Conservation (phyloP, 2,888 invertebrate species). For the Ochropacha duplaris region DNA sequence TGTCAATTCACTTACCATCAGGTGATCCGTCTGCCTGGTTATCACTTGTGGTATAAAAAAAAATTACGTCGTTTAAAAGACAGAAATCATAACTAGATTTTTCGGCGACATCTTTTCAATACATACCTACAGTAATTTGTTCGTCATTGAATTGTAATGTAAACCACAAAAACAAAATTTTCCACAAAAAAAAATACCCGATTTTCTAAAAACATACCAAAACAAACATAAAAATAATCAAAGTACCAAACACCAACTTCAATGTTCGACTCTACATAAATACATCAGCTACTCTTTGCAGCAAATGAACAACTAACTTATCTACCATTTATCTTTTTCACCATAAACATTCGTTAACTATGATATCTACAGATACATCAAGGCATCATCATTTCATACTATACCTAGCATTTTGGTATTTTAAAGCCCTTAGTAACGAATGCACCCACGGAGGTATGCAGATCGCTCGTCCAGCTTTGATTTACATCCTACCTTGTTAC, state of each 20-base stretch:
- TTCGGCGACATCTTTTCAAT: no score
- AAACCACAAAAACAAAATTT: no score
- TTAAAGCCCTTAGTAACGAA: constrained; percentile 43
- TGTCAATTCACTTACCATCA: no score
- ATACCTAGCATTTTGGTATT: constrained; percentile 18
- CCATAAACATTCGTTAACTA: constrained; percentile 1
- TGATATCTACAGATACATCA: constrained; percentile 11
- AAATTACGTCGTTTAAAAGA: no score
- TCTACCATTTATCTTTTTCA: background rate
- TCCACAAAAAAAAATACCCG: no score
- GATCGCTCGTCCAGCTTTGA: constrained; percentile 53
- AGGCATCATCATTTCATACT: constrained; percentile 22
- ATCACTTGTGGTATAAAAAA: no score
- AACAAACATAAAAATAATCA: background rate
- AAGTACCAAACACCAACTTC: background rate
- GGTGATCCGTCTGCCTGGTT: no score
- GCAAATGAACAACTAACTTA: background rate
- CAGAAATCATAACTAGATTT: no score
- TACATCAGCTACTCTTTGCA: background rate
- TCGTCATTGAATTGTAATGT: no score
- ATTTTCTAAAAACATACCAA: background rate
- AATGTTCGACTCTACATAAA: background rate
- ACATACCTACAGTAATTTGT: no score
- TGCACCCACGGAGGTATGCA: constrained; percentile 55
- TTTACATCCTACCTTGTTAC: constrained; percentile 67